Base-by-base conservation (phyloP, 2,888 invertebrate genomes). In the Pristionchus entomophagus region DNA sequence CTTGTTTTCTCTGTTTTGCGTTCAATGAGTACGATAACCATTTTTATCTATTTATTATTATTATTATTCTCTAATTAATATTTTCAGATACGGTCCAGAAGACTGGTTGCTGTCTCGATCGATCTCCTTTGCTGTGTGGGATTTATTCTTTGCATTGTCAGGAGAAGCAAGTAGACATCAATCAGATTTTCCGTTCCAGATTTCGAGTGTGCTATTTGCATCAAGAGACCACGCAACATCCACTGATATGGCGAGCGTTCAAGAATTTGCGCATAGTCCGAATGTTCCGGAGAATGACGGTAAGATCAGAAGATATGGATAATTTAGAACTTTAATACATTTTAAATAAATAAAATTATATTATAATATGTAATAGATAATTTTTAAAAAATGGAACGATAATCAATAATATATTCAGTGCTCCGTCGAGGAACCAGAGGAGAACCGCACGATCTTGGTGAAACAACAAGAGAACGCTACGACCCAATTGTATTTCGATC, bases 1-100 rank as follows among this genome's bases (percentile, higher is more conserved):
- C 65, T 4, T 69, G 65, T 14, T 69, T 69, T 29, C 22, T 38
- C 38, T 69, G 65, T 22, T 69, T 69, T 22, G 65, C 65, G 22
- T 69, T 22, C 65, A 69, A 69, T 6, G 65, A 69, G 65, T 69
- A 22, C n/a, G n/a, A n/a, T n/a, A n/a, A n/a, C n/a, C n/a, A n/a
- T n/a, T n/a, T n/a, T n/a, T n/a, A n/a, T n/a, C n/a, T n/a, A n/a
- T n/a, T n/a, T n/a, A n/a, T n/a, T n/a, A n/a, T n/a, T n/a, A n/a
- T n/a, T n/a, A n/a, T n/a, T n/a, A n/a, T n/a, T n/a, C n/a, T n/a
- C n/a, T n/a, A n/a, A n/a, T n/a, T n/a, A n/a, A n/a, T n/a, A 35
- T 26, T 69, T 35, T 2, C 38, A 69, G 65, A 69, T 69, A 38
- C 38, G 65, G 65, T 5, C 38, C 65, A 8, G 19, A 69, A 38